Conservation (phyloP, 53 echinoderm and acorn worm species). For the Apostichopus leukothele region DNA sequence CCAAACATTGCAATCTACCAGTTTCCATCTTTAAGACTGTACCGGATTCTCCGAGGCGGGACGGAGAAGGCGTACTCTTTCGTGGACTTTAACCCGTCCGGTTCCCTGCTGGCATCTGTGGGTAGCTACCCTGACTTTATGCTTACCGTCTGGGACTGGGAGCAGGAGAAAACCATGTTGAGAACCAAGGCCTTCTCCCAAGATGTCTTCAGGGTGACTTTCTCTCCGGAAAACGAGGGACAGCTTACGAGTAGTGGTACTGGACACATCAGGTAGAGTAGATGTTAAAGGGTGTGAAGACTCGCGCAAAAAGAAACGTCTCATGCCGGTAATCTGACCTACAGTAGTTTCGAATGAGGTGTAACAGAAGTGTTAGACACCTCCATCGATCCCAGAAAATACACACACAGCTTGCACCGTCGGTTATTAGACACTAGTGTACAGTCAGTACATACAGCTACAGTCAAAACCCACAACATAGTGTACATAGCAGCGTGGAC, state of each 20-base stretch:
- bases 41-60: constrained; percentile 79
- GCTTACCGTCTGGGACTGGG: constrained; percentile 97
- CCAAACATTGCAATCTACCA: constrained; percentile 90
- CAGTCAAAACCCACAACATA: too few species aligned
- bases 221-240: constrained; percentile 94
- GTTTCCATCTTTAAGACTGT: constrained; percentile 86
- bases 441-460: too few species aligned
- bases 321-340: too few species aligned
- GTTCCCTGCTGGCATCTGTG: constrained; percentile 83
- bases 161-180: constrained; percentile 79
- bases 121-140: constrained; percentile 89
- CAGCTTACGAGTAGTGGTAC: constrained; percentile 92
- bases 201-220: constrained; percentile 95
- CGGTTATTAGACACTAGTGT: too few species aligned
- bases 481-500: too few species aligned
- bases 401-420: too few species aligned
- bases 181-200: constrained; percentile 98
- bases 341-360: too few species aligned
- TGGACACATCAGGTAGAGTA: constrained; percentile 85
- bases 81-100: constrained; percentile 94
- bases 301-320: too few species aligned
- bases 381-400: too few species aligned
- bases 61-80: constrained; percentile 86
- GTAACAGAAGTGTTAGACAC: too few species aligned
- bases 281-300: background rate